Conservation (phyloP, 2,888 invertebrate species). For the Leptodirus hochenwartii region DNA sequence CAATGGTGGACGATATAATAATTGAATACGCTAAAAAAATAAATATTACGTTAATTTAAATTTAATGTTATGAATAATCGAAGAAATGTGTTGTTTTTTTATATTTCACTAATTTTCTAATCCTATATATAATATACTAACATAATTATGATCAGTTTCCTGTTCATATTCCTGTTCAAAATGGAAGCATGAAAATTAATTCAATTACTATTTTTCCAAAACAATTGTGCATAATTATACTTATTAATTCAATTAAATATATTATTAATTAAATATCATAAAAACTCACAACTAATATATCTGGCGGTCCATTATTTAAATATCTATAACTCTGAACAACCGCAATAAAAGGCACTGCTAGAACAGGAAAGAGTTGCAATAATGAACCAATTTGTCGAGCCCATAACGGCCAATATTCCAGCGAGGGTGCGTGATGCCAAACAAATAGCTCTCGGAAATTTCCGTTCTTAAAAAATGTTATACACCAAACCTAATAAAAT, state of each 20-base stretch:
- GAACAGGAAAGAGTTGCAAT: conserved; percentile 56
- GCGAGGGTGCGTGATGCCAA: conserved; percentile 37
- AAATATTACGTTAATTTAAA: conserved; percentile 3
- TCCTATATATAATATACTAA: too few species aligned
- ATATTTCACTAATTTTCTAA: too few species aligned
- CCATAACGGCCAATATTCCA: conserved; percentile 68
- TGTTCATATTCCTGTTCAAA: too few species aligned
- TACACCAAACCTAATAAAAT: conserved; percentile 42
- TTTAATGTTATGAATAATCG: conserved; percentile 1
- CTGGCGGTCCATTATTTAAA: conserved; percentile 65
- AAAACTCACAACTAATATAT: conserved; percentile 63
- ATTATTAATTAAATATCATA: too few species aligned
- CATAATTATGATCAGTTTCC: too few species aligned
- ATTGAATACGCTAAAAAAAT: conserved; percentile 54
- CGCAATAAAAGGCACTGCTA: conserved; percentile 54
- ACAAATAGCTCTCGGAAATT: conserved; percentile 46
- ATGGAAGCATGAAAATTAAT: too few species aligned
- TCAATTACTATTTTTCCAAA: too few species aligned
- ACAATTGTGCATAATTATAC: too few species aligned
- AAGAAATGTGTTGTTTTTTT: too few species aligned
- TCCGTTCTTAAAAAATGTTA: conserved; percentile 54
- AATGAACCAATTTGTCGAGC: conserved; percentile 57
- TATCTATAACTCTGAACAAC: conserved; percentile 59
- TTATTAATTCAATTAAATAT: too few species aligned
- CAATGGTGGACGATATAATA: conserved; percentile 62